Evolutionary conservation across 2,113 vertebrate species (phyloP).

Genomic region (Onychostruthus taczanowskii): DNA sequence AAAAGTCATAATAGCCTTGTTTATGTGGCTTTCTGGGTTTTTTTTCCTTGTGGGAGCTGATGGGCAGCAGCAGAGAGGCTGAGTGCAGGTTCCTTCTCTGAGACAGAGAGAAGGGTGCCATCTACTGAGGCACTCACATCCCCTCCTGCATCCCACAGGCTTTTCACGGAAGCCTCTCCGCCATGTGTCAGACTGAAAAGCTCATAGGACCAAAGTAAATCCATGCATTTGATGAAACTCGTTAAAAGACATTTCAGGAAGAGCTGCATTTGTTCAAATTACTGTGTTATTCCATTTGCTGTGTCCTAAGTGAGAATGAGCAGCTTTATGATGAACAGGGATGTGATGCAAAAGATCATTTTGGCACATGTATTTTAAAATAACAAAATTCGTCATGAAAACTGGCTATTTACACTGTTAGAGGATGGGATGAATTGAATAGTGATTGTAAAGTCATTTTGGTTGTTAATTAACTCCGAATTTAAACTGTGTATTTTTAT

Average conservation of each 20-base stretch:
- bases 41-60: neutral
- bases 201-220: neutral
- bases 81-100: neutral
- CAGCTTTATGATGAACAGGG: neutral
- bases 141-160: neutral
- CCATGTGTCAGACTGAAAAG: neutral
- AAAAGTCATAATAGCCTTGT: neutral
- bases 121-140: conserved; percentile 19
- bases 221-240: neutral
- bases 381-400: neutral
- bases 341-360: neutral
- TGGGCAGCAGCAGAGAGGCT: neutral
- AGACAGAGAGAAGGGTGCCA: conserved; percentile 56
- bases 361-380: neutral
- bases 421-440: neutral
- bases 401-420: neutral
- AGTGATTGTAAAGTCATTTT: neutral
- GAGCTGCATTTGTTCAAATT: neutral
- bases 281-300: neutral
- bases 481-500: neutral
- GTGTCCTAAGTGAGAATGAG: neutral
- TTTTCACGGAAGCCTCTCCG: neutral
- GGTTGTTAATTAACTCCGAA: neutral
- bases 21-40: neutral
- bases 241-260: neutral